Percentiles rank a stretch among this genome's conserved stretches.
These are phyloP conservation scores for Ursus arctos DNA, from an alignment of 2,113 vertebrate species.

Conservation along the genomic window DNA sequence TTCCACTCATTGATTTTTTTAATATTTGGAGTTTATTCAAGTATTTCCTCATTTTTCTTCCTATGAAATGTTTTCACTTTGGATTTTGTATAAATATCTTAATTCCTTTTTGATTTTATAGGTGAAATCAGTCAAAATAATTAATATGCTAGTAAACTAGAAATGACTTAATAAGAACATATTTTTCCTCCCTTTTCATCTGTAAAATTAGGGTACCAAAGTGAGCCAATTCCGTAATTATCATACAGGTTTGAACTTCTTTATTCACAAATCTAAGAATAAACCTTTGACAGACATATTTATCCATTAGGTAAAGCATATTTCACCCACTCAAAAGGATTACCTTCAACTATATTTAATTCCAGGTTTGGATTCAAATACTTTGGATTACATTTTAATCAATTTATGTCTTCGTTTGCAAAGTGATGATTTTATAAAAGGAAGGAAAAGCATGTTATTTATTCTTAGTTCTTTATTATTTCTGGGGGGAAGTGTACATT, in stretches of 20 bases:
- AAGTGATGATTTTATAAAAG: neutral
- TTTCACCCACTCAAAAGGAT: neutral
- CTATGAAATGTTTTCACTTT: neutral
- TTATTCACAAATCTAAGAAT: slow-evolving; percentile 22
- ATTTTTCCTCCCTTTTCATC: neutral
- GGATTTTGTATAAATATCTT: neutral
- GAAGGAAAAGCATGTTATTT: neutral
- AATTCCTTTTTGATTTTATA: neutral
- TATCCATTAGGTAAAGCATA: neutral
- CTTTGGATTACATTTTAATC: slow-evolving; percentile 1
- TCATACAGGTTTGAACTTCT: neutral
- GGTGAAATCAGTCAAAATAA: neutral
- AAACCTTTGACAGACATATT: neutral
- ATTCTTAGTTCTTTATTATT: neutral
- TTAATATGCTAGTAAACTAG: neutral
- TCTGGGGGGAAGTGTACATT: neutral
- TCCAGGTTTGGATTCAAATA: neutral
- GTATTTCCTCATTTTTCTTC: neutral
- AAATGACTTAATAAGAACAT: slow-evolving; percentile 9
- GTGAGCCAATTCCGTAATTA: neutral
- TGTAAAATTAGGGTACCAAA: neutral
- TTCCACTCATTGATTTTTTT: neutral
- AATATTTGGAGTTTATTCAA: neutral
- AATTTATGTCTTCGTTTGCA: neutral
- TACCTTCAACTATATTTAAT: slow-evolving; percentile 7